Conservation (phyloP, 1,140 invertebrate species). For the Maconellicoccus hirsutus region DNA sequence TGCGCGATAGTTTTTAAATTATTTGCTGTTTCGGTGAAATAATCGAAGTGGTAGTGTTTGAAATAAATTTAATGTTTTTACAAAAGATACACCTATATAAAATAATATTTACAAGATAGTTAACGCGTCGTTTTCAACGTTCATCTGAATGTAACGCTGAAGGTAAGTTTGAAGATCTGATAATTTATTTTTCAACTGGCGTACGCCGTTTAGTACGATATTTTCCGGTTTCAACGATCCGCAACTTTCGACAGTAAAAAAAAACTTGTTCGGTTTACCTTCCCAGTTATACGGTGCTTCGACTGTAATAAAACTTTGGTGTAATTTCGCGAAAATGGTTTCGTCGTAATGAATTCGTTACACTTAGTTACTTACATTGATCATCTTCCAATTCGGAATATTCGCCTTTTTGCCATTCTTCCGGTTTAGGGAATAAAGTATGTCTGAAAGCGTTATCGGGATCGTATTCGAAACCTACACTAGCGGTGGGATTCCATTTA, state of each 20-base stretch:
- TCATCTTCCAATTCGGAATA: slow-evolving; percentile 89
- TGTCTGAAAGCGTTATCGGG: slow-evolving; percentile 96
- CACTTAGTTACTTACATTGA: slow-evolving; percentile 50
- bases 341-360: neutral
- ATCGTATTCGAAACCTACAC: slow-evolving; percentile 98
- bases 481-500: slow-evolving; percentile 98
- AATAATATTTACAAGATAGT: neutral
- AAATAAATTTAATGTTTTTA: too few species aligned
- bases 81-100: neutral
- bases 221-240: slow-evolving; percentile 92
- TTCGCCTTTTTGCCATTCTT: slow-evolving; percentile 99
- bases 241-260: slow-evolving; percentile 89
- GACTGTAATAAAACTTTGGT: slow-evolving; percentile 44
- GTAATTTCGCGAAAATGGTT: too few species aligned
- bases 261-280: slow-evolving; percentile 95
- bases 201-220: slow-evolving; percentile 89
- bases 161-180: slow-evolving; percentile 74
- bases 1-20: too few species aligned
- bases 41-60: too few species aligned
- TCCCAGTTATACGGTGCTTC: slow-evolving; percentile 89
- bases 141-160: neutral
- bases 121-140: neutral
- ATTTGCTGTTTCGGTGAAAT: too few species aligned
- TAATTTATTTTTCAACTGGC: slow-evolving; percentile 88
- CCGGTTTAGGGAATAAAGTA: slow-evolving; percentile 91